A percentile compares a stretch with the other conserved stretches of the same genome.
phyloP scores from a whole-genome alignment of 2,888 invertebrate species.

The Eudemis profundana region DNA sequence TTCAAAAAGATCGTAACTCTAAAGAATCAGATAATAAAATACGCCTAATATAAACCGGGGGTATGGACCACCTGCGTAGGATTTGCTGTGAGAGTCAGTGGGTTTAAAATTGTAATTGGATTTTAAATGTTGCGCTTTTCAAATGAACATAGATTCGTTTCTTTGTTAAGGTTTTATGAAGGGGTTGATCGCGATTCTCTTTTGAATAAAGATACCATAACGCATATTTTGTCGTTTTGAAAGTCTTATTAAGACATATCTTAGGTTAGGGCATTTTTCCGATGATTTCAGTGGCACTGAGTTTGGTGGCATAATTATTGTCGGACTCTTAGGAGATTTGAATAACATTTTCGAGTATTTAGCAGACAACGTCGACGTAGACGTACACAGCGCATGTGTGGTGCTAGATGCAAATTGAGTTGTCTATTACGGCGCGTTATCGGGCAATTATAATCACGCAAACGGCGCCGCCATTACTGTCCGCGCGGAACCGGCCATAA shows the following conservation, averaged over 20 bases:
- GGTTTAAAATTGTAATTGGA: constrained; percentile 45
- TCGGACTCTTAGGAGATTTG: too few relatives aligned
- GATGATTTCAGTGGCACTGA: too few relatives aligned
- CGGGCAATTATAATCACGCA: constrained; percentile 78
- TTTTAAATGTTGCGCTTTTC: constrained; percentile 54
- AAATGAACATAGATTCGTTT: constrained; percentile 27
- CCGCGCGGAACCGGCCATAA: constrained; percentile 65
- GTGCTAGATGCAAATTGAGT: constrained; percentile 53
- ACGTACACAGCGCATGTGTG: too few relatives aligned
- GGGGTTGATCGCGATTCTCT: background rate
- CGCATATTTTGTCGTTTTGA: too few relatives aligned
- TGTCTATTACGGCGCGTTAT: constrained; percentile 58
- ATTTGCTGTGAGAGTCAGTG: constrained; percentile 46
- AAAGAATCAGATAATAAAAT: background rate
- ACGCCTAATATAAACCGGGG: background rate
- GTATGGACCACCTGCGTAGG: constrained; percentile 50
- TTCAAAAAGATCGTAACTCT: background rate
- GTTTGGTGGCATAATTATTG: too few relatives aligned
- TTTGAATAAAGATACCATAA: too few relatives aligned
- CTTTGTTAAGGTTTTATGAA: constrained; percentile 38
- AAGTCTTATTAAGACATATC: too few relatives aligned
- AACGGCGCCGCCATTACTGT: constrained; percentile 76
- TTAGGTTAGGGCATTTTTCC: too few relatives aligned
- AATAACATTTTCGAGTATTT: too few relatives aligned
- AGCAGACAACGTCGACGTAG: too few relatives aligned